phyloP scores from a whole-genome alignment of 2,113 vertebrate genomes.

The Pseudopipra pipra region DNA sequence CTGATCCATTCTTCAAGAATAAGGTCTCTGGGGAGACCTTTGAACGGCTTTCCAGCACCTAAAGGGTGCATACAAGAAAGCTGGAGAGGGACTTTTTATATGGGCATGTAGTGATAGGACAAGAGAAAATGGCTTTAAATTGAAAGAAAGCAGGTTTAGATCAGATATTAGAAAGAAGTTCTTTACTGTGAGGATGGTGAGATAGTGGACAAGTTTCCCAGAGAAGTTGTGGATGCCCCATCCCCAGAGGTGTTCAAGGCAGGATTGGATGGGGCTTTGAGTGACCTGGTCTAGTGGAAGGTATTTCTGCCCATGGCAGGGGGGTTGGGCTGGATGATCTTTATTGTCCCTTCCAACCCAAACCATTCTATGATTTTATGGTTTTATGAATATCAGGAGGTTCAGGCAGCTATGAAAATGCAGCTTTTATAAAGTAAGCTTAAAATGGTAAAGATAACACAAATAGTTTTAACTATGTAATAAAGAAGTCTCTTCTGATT shows the following conservation, averaged over 20 bases:
- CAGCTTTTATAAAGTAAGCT: background rate
- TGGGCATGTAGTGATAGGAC: background rate
- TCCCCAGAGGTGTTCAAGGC: background rate
- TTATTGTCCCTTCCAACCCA: background rate
- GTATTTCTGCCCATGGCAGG: background rate
- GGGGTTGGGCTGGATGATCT: background rate
- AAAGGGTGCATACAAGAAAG: background rate
- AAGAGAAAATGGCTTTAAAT: background rate
- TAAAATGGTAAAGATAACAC: background rate
- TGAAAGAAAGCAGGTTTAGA: background rate
- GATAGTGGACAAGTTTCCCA: background rate
- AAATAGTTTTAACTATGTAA: background rate
- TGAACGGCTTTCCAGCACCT: background rate
- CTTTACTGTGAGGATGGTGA: background rate
- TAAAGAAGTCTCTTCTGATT: background rate
- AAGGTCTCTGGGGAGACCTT: background rate
- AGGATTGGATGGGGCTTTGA: background rate
- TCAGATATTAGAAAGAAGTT: background rate
- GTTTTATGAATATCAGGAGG: background rate
- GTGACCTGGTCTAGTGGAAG: background rate
- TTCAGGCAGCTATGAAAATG: background rate
- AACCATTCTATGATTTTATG: background rate
- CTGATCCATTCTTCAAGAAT: background rate
- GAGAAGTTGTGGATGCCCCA: background rate
- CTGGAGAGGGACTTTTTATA: background rate